Evolutionary conservation across 2,888 invertebrate species (phyloP).

Genomic region (Luffia ferchaultella): DNA sequence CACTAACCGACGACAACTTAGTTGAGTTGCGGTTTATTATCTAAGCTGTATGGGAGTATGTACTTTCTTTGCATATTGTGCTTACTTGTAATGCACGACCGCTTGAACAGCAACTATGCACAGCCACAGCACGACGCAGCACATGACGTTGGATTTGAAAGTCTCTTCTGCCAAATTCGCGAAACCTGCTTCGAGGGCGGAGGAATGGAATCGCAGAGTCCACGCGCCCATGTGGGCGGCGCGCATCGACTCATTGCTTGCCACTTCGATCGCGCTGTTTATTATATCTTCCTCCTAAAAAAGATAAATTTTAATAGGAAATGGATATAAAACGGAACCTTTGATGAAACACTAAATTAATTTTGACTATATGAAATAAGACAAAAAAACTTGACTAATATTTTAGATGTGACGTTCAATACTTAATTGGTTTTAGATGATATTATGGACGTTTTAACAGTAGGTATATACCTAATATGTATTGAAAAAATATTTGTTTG

Average conservation of each 20-base stretch:
- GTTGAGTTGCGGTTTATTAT: too few species aligned
- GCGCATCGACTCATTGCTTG: constrained; percentile 88
- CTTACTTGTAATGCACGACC: constrained; percentile 77
- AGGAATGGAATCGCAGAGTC: constrained; percentile 87
- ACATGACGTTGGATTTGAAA: constrained; percentile 94
- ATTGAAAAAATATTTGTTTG: too few species aligned
- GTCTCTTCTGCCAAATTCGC: constrained; percentile 87
- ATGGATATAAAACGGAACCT: constrained; percentile 10
- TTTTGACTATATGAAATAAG: too few species aligned
- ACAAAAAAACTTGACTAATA: too few species aligned
- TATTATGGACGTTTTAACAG: too few species aligned
- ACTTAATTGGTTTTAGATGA: too few species aligned
- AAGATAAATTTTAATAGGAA: constrained; percentile 3
- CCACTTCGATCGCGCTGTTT: constrained; percentile 87
- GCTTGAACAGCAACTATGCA: constrained; percentile 84
- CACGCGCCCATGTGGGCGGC: constrained; percentile 86
- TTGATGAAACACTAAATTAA: constrained; percentile 1
- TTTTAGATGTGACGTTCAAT: too few species aligned
- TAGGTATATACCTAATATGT: too few species aligned
- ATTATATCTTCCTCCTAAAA: constrained; percentile 79
- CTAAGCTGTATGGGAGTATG: too few species aligned
- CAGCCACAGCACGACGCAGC: constrained; percentile 90
- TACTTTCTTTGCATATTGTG: too few species aligned
- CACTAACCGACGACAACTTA: too few species aligned
- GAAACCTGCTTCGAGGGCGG: constrained; percentile 84